Evolutionary conservation across 2,113 vertebrate genomes (phyloP).

Genomic region (Pipra filicauda): DNA sequence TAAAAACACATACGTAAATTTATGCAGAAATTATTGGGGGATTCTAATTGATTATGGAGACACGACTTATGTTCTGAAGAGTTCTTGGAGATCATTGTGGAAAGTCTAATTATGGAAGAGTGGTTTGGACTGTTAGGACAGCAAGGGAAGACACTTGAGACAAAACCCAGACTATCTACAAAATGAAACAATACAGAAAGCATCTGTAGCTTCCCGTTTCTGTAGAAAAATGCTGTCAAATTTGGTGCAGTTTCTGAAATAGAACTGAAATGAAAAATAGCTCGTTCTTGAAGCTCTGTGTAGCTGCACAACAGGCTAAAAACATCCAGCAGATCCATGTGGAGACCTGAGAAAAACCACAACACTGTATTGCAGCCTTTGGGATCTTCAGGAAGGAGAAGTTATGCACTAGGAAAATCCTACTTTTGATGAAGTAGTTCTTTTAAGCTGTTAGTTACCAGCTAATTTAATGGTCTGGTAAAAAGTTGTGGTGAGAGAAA

Average conservation of each 20-base stretch:
- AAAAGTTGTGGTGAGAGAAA: background rate
- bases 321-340: background rate
- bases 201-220: slow-evolving; percentile 6
- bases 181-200: slow-evolving; percentile 9
- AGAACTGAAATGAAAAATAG: background rate
- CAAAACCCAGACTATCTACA: background rate
- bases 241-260: background rate
- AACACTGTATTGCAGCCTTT: background rate
- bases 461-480: background rate
- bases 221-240: background rate
- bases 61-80: background rate
- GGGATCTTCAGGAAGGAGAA: background rate
- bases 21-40: background rate
- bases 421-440: background rate
- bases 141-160: background rate
- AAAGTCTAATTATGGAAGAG: slow-evolving; percentile 2
- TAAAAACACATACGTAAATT: background rate
- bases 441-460: background rate
- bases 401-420: background rate
- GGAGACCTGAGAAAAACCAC: background rate
- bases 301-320: background rate
- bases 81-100: background rate
- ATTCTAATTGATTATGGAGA: background rate
- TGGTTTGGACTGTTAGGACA: background rate
- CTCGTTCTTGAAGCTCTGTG: background rate